Evolutionary conservation across 1,140 invertebrate genomes (phyloP).

Genomic region (Amphibalanus amphitrite): DNA sequence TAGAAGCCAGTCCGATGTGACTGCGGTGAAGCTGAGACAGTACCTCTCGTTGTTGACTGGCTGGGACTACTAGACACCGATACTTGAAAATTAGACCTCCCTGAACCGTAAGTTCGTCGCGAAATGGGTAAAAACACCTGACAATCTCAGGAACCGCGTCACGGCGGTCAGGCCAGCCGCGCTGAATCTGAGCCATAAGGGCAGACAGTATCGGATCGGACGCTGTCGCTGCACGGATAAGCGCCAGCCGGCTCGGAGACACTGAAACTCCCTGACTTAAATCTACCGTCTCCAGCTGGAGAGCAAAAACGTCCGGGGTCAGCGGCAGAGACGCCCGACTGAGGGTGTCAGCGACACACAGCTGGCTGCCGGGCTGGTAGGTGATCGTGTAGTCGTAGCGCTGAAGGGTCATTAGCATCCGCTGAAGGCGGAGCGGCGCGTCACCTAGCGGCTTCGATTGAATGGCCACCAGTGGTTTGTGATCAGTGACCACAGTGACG

Average conservation of each 20-base stretch:
- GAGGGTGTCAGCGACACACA: constrained; percentile 14
- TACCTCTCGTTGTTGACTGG: constrained; percentile 1
- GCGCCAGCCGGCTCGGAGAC: background rate
- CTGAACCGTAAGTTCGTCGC: background rate
- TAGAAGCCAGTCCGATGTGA: constrained; percentile 5
- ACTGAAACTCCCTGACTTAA: background rate
- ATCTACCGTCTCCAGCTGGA: background rate
- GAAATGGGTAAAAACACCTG: background rate
- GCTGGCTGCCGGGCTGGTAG: constrained; percentile 14
- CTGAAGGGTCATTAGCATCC: constrained; percentile 19
- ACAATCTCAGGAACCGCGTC: too few species aligned
- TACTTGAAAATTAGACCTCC: constrained; percentile 8
- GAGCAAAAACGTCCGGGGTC: background rate
- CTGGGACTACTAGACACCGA: constrained; percentile 5
- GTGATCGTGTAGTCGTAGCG: constrained; percentile 16
- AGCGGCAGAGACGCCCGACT: constrained; percentile 5
- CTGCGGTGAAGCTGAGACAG: background rate
- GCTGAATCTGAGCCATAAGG: background rate
- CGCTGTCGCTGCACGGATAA: background rate
- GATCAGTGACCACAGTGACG: constrained; percentile 8
- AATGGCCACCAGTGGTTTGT: constrained; percentile 15
- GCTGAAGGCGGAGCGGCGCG: constrained; percentile 18
- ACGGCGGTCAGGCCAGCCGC: background rate
- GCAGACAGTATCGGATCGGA: background rate
- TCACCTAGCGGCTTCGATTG: constrained; percentile 15